Evolutionary conservation across 2,888 invertebrate species (phyloP), one percentile per base, ranked within the genome.

Genomic region (Thymelicus sylvestris): DNA sequence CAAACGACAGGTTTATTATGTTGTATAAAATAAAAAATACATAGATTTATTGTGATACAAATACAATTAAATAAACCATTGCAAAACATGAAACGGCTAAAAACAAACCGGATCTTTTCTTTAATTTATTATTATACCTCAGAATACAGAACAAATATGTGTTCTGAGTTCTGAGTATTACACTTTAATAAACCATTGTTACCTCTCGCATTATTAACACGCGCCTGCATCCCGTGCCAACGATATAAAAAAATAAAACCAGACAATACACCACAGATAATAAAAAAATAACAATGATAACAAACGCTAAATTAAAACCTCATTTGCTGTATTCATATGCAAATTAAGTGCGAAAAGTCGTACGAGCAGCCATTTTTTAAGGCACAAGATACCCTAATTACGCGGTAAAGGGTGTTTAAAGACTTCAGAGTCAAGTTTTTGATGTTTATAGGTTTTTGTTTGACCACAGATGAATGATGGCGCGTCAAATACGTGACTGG

Each of bases 291-390:
- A 57, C 57, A 57, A 57, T 57, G 65, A 66, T 65, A 75, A 68
- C 82, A 82, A 83, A 80, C 77, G 77, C 67, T 78, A 79, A 83
- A 86, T 86, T 84, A 84, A 73, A 73, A 67, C 50, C 71, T 75
- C 76, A 80, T 82, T 86, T 78, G 57, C 60, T 76, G 41, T 50
- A 78, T 83, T 82, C 82, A 73, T 77, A 86, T 83, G 79, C 78
- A 83, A 80, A 83, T 61, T 65, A 65, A 44, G 65, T 60, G 69
- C 64, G 64, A 69, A 69, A 64, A 57, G 57, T 57, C 31, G 8
- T 38, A 57, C 13, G 31, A 38, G 59, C 48, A 19, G 55, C 38
- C 68, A 68, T 63, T 31, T 68, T 63, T 66, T 60, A 7, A 7
- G 44, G 61, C 67, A 67, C 60, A 70, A 70, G 60, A 65, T 70